Evolutionary conservation across 2,888 invertebrate genomes (phyloP).

Genomic region (Catocala fraxini): DNA sequence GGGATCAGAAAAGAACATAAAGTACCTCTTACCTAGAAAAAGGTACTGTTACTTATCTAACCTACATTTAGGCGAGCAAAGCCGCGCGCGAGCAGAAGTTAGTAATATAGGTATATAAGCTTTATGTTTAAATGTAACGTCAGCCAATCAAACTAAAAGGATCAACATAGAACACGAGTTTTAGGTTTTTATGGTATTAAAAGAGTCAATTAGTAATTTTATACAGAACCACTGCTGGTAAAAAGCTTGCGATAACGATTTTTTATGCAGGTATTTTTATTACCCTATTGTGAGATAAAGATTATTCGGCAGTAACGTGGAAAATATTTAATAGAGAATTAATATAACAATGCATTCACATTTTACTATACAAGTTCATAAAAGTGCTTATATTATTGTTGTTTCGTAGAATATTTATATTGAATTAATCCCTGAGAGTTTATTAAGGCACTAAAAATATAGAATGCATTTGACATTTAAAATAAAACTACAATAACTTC

Average conservation of each 20-base stretch:
- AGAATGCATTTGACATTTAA: conserved; percentile 1
- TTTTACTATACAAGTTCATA: conserved; percentile 61
- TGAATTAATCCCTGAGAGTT: not conserved
- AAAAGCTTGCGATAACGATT: conserved; percentile 17
- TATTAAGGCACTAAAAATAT: conserved; percentile 1
- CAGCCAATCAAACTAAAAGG: too few species aligned
- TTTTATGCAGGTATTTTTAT: conserved; percentile 77
- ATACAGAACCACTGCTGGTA: conserved; percentile 10
- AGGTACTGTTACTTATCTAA: too few species aligned
- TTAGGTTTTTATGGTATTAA: too few species aligned
- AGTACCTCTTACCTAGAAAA: too few species aligned
- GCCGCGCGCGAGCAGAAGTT: too few species aligned
- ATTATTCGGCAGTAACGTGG: conserved; percentile 77
- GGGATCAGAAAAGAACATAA: too few species aligned
- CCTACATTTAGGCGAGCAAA: too few species aligned
- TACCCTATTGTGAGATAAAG: conserved; percentile 74
- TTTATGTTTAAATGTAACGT: too few species aligned
- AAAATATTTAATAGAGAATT: conserved; percentile 81
- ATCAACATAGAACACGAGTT: too few species aligned
- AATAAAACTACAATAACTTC: conserved; percentile 2
- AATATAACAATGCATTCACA: conserved; percentile 68
- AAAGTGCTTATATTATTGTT: conserved; percentile 55
- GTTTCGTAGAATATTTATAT: conserved; percentile 31
- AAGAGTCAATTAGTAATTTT: too few species aligned
- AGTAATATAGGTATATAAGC: too few species aligned